Base-by-base conservation (phyloP, 2,113 vertebrate species). In the Riparia riparia region DNA sequence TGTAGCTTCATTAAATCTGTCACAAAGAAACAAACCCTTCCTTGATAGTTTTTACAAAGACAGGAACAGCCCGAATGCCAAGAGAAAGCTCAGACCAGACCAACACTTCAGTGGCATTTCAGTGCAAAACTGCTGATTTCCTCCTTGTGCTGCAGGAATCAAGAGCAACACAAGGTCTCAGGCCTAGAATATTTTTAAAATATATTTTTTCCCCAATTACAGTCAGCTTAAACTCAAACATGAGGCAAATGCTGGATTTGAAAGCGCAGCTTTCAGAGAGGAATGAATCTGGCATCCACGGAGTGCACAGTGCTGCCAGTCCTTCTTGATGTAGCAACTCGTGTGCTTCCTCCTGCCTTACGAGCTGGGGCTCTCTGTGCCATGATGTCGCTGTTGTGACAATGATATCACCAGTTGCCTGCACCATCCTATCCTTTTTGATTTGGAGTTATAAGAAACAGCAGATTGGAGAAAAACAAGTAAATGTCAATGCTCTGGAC, bases 241-340 rank as follows among this genome's bases (percentile, higher is more conserved):
- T 29, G 90, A 90, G 82, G 64, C 17, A 3, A 90, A 93, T 92
- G 79, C 76, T 94, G 93, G 74, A 95, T 95, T 92, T 63, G 79
- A 88, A 83, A 96, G 69, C 69, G 64, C 68, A 86, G 82, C 70
- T 96, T 80, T 94, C 81, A 73, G 65, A 41, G 91, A 96, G 93
- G 85, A 89, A 78, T 94, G 88, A 80, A 64, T 86, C 87, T 97
- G 95, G 93, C 96, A 95, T 44, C 26, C 44, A 2, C 26, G 34
- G 44, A 17, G 56, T 37, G 85, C 82, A 80, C 94, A 94, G 92
- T 96, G 96, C 93, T 96, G 96, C 93, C 96, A 95, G 93, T 93
- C 95, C 92, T 95, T 93, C 95, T 86, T 90, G 86, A 90, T 90
- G 92, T 12, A 94, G 57, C 90, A 96, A 73, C 87, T 96, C 12